These are phyloP conservation scores for Hestina assimilis DNA, from an alignment of 1,140 invertebrate species.

Conservation along the genomic window DNA sequence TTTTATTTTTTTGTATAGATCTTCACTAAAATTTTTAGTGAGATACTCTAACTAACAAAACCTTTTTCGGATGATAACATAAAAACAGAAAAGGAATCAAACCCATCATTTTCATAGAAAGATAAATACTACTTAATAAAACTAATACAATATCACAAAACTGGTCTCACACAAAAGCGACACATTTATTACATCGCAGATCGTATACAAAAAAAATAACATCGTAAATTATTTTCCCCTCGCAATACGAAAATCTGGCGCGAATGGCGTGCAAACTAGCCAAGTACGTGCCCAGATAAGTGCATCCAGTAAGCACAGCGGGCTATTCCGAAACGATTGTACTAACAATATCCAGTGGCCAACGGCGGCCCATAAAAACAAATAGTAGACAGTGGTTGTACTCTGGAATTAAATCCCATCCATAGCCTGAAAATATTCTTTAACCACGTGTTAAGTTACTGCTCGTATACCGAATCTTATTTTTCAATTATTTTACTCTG, in stretches of 20 bases:
- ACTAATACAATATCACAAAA: no score
- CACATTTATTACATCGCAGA: not conserved
- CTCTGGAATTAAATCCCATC: conserved; percentile 39
- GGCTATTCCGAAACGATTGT: conserved; percentile 41
- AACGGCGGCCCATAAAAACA: conserved; percentile 49
- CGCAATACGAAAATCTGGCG: conserved; percentile 14
- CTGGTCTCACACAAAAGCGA: no score
- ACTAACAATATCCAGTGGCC: conserved; percentile 51
- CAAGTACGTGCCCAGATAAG: conserved; percentile 37
- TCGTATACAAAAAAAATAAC: not conserved
- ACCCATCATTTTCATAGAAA: no score
- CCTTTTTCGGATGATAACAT: no score
- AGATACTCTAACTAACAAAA: no score
- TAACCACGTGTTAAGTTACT: not conserved
- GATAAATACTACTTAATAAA: no score
- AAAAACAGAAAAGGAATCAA: no score
- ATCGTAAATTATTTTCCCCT: not conserved
- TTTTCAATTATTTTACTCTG: conserved; percentile 24
- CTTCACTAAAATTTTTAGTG: no score
- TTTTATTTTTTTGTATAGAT: no score
- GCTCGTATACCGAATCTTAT: not conserved
- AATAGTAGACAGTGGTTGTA: conserved; percentile 47
- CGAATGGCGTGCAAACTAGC: conserved; percentile 35
- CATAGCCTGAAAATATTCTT: conserved; percentile 32
- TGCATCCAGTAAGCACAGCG: conserved; percentile 39